Evolutionary conservation across 2,113 vertebrate genomes (phyloP), one percentile per base, ranked within the genome.

Genomic region (Notothenia rossii): DNA sequence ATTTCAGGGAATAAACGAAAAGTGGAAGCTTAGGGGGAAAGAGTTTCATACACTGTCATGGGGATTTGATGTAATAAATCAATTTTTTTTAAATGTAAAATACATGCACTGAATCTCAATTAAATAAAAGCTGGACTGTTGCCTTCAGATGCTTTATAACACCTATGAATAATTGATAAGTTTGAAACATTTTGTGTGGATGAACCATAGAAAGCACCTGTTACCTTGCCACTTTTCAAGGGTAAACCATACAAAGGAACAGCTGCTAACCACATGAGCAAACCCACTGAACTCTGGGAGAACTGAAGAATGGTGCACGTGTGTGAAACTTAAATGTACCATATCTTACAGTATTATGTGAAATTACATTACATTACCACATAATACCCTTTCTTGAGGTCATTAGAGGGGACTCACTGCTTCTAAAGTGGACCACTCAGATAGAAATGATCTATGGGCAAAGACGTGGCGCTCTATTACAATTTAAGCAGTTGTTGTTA

Each of bases 291-390:
- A 48, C 58, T 67, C 59, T 22, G 46, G 29, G 48, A 67, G n/a
- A 15, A 76, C 53, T 36, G 13, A n/a, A 46, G 4, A 54, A 64
- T 0, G 59, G 3, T 12, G 17, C 15, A 49, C 53, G 46, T n/a
- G 67, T 53, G 36, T 64, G 46, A 62, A 80, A 56, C 13, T 74
- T 83, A 79, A 75, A 80, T 25, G 51, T 14, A 70, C 29, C 36
- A 60, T 29, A 71, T 75, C 10, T 22, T 61, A 33, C 11, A 17
- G 59, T 70, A 33, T 64, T 53, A 46, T 72, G 61, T 48, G 14
- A 22, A 71, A 73, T 62, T 67, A 51, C 33, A 77, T 77, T 58
- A 61, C 10, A 75, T 59, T 33, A 56, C 51, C n/a, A 46, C 18
- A 54, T 17, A 22, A 14, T 43, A 48, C 4, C 1, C 17, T 66